Conservation (phyloP, 92 coral and sea anemone genomes). For the Epizoanthus ramosus region DNA sequence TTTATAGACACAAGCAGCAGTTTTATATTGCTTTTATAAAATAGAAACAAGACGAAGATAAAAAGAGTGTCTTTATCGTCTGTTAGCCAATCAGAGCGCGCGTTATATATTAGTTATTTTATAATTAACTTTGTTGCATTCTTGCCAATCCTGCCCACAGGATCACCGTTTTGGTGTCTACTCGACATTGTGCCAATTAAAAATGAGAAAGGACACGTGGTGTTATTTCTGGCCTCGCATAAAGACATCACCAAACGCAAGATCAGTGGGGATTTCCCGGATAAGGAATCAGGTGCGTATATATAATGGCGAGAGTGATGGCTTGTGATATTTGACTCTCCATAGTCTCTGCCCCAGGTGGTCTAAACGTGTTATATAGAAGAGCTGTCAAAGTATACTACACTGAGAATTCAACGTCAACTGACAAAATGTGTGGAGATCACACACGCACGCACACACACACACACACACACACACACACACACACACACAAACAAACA, state of each 20-base stretch:
- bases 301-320: neutral
- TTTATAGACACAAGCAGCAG: no score
- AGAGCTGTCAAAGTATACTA: no score
- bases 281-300: constrained; percentile 65
- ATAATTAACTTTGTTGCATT: no score
- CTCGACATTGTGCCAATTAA: constrained; percentile 92
- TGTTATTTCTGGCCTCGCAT: constrained; percentile 86
- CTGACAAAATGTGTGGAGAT: neutral
- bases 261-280: constrained; percentile 64
- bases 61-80: no score
- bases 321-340: neutral
- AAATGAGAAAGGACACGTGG: constrained; percentile 89
- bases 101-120: no score
- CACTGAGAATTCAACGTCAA: no score
- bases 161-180: constrained; percentile 85
- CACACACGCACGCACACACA: neutral
- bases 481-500: no score
- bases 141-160: constrained; percentile 30
- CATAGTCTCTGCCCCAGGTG: neutral
- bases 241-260: constrained; percentile 84
- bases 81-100: no score
- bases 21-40: no score
- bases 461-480: neutral
- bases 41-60: no score
- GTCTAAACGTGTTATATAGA: neutral